phyloP scores from a whole-genome alignment of 2,113 vertebrate genomes.

The Oreochromis niloticus region DNA sequence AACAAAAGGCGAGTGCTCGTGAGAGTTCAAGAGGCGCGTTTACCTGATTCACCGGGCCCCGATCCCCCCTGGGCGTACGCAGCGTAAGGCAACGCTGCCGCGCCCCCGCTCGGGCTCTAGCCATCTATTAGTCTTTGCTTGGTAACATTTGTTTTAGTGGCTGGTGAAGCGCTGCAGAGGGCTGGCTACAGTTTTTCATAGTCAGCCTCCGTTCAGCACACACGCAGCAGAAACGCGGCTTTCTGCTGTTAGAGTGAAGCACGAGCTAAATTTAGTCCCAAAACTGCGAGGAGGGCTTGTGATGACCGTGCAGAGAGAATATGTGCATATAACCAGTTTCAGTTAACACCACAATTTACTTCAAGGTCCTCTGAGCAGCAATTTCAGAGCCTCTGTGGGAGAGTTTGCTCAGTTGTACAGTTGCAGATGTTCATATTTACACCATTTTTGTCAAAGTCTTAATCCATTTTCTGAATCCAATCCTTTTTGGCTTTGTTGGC shows the following conservation, averaged over 20 bases:
- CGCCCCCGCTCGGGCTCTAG: constrained; percentile 28
- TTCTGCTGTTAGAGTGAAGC: neutral
- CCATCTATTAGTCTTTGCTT: constrained; percentile 65
- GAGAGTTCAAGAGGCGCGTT: constrained; percentile 60
- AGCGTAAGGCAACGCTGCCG: neutral
- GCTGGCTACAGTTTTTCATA: constrained; percentile 28
- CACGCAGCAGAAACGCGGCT: constrained; percentile 71
- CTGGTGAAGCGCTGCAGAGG: neutral
- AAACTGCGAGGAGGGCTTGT: neutral
- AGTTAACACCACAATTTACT: neutral
- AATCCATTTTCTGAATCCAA: neutral
- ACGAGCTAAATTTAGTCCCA: neutral
- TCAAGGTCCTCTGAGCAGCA: neutral
- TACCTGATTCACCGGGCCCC: constrained; percentile 65
- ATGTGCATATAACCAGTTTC: neutral
- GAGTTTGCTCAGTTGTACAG: neutral
- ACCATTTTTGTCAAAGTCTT: neutral
- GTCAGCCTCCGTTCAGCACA: constrained; percentile 2
- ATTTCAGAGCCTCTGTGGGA: neutral
- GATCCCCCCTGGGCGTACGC: constrained; percentile 27
- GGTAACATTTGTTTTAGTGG: constrained; percentile 63
- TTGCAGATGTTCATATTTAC: neutral
- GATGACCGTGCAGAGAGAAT: neutral
- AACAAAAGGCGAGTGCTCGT: constrained; percentile 62
- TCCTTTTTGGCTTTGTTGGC: neutral